Base-by-base conservation (phyloP, 2,888 invertebrate species). In the Trileptium ribeirensis region DNA sequence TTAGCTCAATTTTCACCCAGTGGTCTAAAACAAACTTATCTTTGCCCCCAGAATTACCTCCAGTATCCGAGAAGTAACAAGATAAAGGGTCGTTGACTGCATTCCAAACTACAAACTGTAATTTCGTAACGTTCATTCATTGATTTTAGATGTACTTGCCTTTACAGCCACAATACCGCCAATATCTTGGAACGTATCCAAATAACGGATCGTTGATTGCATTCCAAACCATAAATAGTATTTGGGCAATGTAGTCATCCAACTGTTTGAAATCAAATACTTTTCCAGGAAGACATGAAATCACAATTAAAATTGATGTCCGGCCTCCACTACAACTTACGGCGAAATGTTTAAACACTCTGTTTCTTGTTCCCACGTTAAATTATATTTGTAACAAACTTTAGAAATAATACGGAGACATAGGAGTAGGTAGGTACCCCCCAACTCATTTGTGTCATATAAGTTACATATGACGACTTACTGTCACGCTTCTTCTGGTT, bases 161-260 rank as follows among this genome's bases (percentile, higher is more conserved):
- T 51, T 51, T 51, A 24, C 51, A 51, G 51, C 51, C 51, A 51
- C 51, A 51, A 24, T 51, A 8, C 8, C 51, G 8, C 8, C 51
- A 37, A 24, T 38, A n/a, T 19, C 39, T 88, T 81, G 88, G 88
- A 1, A 86, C 82, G 78, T 87, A 87, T 0, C 88, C 89, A 83
- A 89, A 89, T 74, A 89, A 81, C 0, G 89, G 89, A 80, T 89
- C 88, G 79, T 89, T 89, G 29, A 89, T 79, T 1, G 89, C 87
- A 83, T 89, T 89, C 89, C 89, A 89, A 1, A 89, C 79, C 83
- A 88, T 82, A 80, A 86, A 88, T 1, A 89, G 82, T 0, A 86
- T 82, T 83, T 89, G 87, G 1, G 88, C 82, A 1, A 85, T 31
- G 40, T 89, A n/a, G n/a, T 87, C 82, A 89, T 88, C 88, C 88